phyloP scores from a whole-genome alignment of 2,113 vertebrate species.

The Hippocampus guttulatus region DNA sequence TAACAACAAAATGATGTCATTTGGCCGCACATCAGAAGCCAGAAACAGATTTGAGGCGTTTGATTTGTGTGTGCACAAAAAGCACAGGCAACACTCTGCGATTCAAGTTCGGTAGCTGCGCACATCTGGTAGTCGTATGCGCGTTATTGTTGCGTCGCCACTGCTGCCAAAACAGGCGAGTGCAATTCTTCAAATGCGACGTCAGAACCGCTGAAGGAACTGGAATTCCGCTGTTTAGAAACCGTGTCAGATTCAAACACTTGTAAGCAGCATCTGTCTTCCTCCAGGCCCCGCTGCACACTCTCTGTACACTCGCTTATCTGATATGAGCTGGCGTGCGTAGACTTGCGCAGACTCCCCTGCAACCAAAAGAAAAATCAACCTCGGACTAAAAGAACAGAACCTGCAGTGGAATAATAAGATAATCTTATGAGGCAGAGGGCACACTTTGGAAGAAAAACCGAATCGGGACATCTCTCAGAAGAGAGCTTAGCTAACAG shows the following conservation, averaged over 20 bases:
- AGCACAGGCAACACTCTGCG: not conserved
- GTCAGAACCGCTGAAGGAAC: not conserved
- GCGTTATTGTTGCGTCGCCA: not conserved
- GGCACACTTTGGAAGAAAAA: conserved; percentile 20
- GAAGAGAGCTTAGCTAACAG: conserved; percentile 41
- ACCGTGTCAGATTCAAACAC: not conserved
- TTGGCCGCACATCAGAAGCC: not conserved
- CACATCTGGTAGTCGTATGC: not conserved
- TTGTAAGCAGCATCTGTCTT: conserved; percentile 3
- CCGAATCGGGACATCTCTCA: conserved; percentile 27
- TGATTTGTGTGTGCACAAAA: not conserved
- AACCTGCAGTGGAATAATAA: not conserved
- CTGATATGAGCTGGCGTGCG: conserved; percentile 32
- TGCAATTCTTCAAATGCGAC: not conserved
- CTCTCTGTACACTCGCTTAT: not conserved
- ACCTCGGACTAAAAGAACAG: not conserved
- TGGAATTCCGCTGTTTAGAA: not conserved
- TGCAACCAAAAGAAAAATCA: conserved; percentile 32
- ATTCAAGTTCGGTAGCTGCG: not conserved
- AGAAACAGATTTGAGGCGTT: not conserved
- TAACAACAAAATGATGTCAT: conserved; percentile 5
- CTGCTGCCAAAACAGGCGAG: not conserved
- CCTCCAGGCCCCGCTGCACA: conserved; percentile 12
- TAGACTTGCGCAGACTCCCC: conserved; percentile 43
- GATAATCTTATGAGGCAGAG: conserved; percentile 20